phyloP scores from a whole-genome alignment of 2,888 invertebrate genomes.

The Cynaeus angustus region DNA sequence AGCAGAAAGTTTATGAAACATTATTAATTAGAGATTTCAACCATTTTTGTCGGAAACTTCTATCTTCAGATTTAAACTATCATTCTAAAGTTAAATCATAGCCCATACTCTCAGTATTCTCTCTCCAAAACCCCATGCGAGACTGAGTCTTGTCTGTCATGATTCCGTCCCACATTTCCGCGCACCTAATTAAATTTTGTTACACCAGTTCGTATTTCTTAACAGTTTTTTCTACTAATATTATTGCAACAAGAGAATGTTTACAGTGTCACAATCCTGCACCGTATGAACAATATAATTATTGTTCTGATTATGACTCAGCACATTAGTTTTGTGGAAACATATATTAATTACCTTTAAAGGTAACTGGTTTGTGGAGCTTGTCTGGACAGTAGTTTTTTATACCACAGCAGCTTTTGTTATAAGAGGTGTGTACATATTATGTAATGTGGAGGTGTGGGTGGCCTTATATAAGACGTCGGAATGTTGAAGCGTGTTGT shows the following conservation, averaged over 20 bases:
- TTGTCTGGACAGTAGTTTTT: conserved; percentile 8
- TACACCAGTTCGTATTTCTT: conserved; percentile 38
- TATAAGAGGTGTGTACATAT: conserved; percentile 2
- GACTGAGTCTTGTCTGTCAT: conserved; percentile 6
- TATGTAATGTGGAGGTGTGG: conserved; percentile 31
- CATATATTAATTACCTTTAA: conserved; percentile 41
- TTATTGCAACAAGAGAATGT: conserved; percentile 39
- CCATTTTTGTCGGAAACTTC: too few species aligned
- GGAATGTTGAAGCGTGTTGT: conserved; percentile 10
- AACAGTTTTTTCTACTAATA: conserved; percentile 27
- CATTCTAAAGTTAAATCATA: too few species aligned
- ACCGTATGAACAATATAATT: conserved; percentile 38
- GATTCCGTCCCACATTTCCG: conserved; percentile 26
- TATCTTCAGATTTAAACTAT: neutral
- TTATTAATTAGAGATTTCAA: too few species aligned
- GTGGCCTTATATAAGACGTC: conserved; percentile 25
- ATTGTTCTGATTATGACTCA: conserved; percentile 36
- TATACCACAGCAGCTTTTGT: conserved; percentile 8
- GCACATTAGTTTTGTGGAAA: conserved; percentile 23
- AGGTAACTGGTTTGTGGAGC: conserved; percentile 24
- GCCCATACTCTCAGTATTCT: too few species aligned
- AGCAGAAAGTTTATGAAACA: too few species aligned
- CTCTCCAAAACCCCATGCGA: conserved; percentile 15
- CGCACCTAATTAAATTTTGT: conserved; percentile 37
- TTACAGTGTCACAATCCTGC: conserved; percentile 31